Conservation (phyloP, 2,797 vertebrate species). For the Leptodactylus fallax region DNA sequence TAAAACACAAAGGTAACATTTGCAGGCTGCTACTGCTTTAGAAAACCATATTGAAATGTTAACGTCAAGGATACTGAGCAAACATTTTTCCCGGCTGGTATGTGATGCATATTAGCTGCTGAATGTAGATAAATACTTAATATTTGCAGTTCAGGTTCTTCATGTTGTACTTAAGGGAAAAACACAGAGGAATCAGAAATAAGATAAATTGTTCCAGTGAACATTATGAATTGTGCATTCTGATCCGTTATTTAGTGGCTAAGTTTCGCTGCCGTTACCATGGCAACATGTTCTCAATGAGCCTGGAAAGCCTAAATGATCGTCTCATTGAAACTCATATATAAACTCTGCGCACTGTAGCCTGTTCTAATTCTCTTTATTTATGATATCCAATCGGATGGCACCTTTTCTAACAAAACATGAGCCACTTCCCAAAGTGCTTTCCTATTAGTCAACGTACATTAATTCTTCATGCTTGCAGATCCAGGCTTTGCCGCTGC, state of each 20-base stretch:
- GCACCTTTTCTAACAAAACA: conserved; percentile 63
- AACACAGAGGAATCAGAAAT: conserved; percentile 52
- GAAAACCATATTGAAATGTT: conserved; percentile 1
- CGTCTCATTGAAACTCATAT: conserved; percentile 69
- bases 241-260: conserved; percentile 57
- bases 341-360: conserved; percentile 67
- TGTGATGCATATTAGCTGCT: conserved; percentile 4
- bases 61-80: conserved; percentile 2
- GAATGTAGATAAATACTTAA: conserved; percentile 51
- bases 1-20: neutral
- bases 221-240: conserved; percentile 56
- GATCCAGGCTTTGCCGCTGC: conserved; percentile 62
- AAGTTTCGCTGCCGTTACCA: conserved; percentile 68
- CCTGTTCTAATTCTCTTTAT: conserved; percentile 63
- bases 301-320: conserved; percentile 66
- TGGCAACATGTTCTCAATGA: conserved; percentile 71
- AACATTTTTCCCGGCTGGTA: conserved; percentile 6
- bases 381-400: conserved; percentile 62
- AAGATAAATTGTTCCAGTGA: conserved; percentile 53
- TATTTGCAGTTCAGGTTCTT: conserved; percentile 51
- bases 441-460: conserved; percentile 63
- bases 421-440: conserved; percentile 63
- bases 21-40: neutral
- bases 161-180: conserved; percentile 34
- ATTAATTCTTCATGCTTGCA: conserved; percentile 67